Conservation (phyloP, 2,797 vertebrate species). For the Macropus fuliginosus region DNA sequence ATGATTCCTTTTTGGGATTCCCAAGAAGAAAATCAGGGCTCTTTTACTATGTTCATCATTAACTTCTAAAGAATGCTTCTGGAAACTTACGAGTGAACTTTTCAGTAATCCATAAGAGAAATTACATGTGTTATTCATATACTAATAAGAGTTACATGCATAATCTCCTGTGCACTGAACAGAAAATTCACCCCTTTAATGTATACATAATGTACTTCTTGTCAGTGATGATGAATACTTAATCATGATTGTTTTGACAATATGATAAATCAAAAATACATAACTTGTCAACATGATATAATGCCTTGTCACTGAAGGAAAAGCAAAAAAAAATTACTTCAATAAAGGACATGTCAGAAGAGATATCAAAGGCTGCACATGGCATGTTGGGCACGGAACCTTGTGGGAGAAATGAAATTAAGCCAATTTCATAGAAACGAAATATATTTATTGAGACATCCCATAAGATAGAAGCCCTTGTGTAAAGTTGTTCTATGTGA, state of each 20-base stretch:
- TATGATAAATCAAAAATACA: conserved; percentile 19
- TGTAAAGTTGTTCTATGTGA: neutral
- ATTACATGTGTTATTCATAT: neutral
- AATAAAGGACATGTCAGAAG: conserved; percentile 22
- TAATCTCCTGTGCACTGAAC: neutral
- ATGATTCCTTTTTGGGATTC: neutral
- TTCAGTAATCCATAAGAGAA: neutral
- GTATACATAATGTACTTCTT: conserved; percentile 16
- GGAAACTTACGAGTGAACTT: conserved; percentile 27
- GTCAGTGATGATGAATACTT: conserved; percentile 41
- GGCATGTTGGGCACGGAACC: neutral
- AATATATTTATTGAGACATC: neutral
- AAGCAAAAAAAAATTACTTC: conserved; percentile 16
- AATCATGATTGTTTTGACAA: conserved; percentile 22
- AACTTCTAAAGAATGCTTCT: conserved; percentile 4
- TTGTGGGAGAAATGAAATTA: conserved; percentile 17
- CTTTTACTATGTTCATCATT: neutral
- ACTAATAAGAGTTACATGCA: conserved; percentile 30
- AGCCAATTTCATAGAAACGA: conserved; percentile 32
- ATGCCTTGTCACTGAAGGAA: neutral
- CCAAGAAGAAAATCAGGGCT: neutral
- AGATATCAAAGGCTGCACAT: neutral
- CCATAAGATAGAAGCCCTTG: neutral
- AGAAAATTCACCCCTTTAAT: conserved; percentile 2
- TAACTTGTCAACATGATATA: conserved; percentile 20